Evolutionary conservation across 2,797 vertebrate genomes (phyloP), one percentile per base, ranked within the genome.

Genomic region (Poecilia picta): DNA sequence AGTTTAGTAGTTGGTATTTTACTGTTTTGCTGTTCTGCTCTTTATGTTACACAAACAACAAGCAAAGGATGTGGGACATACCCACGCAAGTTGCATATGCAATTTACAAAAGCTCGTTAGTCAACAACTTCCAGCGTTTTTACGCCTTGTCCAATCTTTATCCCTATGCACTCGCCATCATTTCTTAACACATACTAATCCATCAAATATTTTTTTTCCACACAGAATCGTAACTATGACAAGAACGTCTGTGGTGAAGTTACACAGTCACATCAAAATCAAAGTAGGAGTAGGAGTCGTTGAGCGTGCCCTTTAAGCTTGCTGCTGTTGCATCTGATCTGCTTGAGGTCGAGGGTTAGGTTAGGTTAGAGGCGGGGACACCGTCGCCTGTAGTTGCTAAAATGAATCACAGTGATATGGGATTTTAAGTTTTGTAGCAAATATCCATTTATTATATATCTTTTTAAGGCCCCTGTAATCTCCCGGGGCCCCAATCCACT

Each of bases 21-120:
- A 39, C 8, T 10, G 64, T 39, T 68, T 43, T 43, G 39, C 66
- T 43, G 39, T 70, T 70, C 39, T 41, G 23, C 66, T 45, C 41
- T 46, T 28, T 45, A 45, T 46, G 41, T 16, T 71, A 71, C 68
- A 45, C 68, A 71, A 71, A 28, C 66, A 70, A 43, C 39, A 70
- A 43, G 5, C 41, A 70, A 45, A 70, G 66, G 66, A 70, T 70
- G 39, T n/a, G 66, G 66, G 66, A 41, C 66, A 23, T 70, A 70
- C 66, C 66, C 39, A 43, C 66, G 5, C 66, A 70, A 45, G 66
- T 25, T 70, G 39, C 39, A 70, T 41, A 45, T n/a, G 68, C 12
- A 45, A 43, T 70, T 25, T 70, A 43, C 66, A 43, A 28, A n/a
- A 71, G 41, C 12, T 15, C 23, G 18, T 45, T 71, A 15, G 25